Base-by-base conservation (phyloP, 2,113 vertebrate species). In the Microtus oregoni region DNA sequence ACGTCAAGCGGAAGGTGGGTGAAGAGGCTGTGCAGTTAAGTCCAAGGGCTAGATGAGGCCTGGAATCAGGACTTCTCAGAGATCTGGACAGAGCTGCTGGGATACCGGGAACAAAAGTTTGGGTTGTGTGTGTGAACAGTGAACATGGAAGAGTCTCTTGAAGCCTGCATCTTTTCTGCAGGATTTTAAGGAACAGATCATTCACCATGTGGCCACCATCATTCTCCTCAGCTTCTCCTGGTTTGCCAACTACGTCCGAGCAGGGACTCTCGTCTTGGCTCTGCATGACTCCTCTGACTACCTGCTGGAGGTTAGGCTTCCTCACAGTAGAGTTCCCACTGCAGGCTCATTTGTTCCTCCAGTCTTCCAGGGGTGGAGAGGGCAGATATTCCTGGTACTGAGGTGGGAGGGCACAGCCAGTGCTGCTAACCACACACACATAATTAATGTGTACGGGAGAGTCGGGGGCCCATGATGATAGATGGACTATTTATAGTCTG, bases 201-300 rank as follows among this genome's bases (percentile, higher is more conserved):
- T 44, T 44, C 41, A 44, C 41, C 41, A 4, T 44, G 41, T 44
- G 41, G 4, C 41, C 41, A 44, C 41, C 41, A 44, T 44, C 41
- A 44, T 44, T 44, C 41, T 44, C 41, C 41, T 44, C 41, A 44
- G 41, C 41, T 44, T 44, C 41, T 44, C 41, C 41, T 44, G 41
- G 41, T 44, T 44, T 44, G 41, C 41, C 41, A 44, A 4, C 41
- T 44, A 44, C 41, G 41, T 44, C 41, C 41, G 4, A 44, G 41
- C 41, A 44, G 41, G 99, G 87, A 99, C 99, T 0, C 99, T 99
- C 67, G 99, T 99, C 98, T 99, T 99, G 99, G 41, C 41, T 44
- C 41, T 44, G 41, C 41, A 44, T 44, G 41, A 44, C 41, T 44
- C 41, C 41, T 44, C 41, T 44, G 41, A 44, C 41, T 44, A 44